phyloP scores from a whole-genome alignment of 1,140 invertebrate species.

The Cherax destructor region DNA sequence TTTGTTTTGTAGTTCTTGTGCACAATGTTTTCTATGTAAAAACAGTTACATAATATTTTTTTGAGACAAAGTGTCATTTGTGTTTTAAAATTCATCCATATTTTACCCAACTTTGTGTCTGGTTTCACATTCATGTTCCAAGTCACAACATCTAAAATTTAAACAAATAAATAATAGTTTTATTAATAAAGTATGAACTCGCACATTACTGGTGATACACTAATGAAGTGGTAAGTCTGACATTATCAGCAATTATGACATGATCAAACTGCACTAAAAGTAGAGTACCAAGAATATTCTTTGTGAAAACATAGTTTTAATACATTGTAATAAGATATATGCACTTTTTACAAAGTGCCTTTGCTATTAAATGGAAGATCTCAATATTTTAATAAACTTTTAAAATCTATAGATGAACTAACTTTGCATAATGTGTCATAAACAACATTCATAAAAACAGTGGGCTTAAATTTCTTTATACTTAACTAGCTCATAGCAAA shows the following conservation, averaged over 20 bases:
- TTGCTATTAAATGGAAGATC: neutral
- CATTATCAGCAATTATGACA: neutral
- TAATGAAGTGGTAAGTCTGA: neutral
- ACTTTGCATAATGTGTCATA: neutral
- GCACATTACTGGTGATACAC: too few species aligned
- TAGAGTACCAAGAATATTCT: neutral
- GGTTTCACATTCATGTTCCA: neutral
- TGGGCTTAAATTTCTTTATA: too few species aligned
- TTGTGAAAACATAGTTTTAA: neutral
- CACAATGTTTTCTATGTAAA: neutral
- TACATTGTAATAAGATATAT: neutral
- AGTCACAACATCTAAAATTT: neutral
- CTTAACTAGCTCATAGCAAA: neutral
- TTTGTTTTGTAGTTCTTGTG: neutral
- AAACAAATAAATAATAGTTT: neutral
- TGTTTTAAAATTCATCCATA: too few species aligned
- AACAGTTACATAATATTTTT: too few species aligned
- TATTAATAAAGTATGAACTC: neutral
- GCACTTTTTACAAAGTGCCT: neutral
- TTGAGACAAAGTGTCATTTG: too few species aligned
- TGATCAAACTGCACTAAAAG: neutral
- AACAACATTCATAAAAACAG: neutral
- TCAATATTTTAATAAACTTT: neutral
- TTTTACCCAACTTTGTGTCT: too few species aligned
- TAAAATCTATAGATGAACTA: neutral